Evolutionary conservation across 2,888 invertebrate genomes (phyloP).

Genomic region (Microctonus brassicae): DNA sequence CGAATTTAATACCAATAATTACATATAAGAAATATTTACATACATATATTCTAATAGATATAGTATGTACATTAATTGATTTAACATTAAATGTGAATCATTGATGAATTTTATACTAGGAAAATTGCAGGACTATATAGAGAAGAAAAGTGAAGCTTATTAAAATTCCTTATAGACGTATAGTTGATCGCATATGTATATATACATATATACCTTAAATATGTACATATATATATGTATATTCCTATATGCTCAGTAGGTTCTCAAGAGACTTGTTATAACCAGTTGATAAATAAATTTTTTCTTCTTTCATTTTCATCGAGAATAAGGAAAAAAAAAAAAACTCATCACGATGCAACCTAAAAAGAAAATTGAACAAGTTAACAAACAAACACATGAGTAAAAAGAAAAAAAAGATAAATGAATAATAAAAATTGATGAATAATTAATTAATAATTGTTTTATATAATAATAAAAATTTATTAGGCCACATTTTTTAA

Average conservation of each 20-base stretch:
- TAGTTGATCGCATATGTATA: background rate
- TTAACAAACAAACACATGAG: no score
- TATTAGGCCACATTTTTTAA: background rate
- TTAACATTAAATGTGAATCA: no score
- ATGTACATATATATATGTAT: background rate
- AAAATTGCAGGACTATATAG: conserved; percentile 10
- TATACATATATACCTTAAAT: no score
- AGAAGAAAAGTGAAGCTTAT: conserved; percentile 13
- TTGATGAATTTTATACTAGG: conserved; percentile 11
- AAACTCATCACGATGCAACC: background rate
- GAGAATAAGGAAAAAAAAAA: background rate
- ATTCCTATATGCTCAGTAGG: conserved; percentile 1
- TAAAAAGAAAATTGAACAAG: background rate
- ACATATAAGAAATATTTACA: conserved; percentile 33
- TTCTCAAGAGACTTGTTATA: background rate
- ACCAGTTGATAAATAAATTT: background rate
- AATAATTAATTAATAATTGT: background rate
- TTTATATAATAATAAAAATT: background rate
- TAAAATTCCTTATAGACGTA: conserved; percentile 18
- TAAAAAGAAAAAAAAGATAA: background rate
- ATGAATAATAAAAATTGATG: background rate
- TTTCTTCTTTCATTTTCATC: background rate
- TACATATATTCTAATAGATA: conserved; percentile 37
- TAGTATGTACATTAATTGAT: background rate
- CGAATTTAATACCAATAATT: background rate